Percentiles rank a stretch among this genome's conserved stretches.
Conservation (phyloP, 2,113 vertebrate genomes). For the Pterophyllum scalare region DNA sequence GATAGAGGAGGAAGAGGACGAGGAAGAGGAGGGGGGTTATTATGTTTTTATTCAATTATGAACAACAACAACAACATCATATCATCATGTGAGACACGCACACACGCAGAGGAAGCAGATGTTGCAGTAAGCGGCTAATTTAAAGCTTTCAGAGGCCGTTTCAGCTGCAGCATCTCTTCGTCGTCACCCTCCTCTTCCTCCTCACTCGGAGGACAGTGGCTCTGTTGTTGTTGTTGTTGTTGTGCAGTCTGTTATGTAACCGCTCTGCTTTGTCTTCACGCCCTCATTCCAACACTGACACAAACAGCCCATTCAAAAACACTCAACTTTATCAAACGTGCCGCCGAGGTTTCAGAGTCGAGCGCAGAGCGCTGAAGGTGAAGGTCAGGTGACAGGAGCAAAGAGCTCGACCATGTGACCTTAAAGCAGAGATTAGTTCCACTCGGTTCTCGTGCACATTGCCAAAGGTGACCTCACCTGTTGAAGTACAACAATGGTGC, state of each 20-base stretch:
- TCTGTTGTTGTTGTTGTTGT: not conserved
- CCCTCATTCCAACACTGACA: slow-evolving; percentile 1
- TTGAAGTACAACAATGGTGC: no score
- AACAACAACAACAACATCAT: slow-evolving; percentile 1
- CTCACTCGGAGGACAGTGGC: not conserved
- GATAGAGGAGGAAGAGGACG: not conserved
- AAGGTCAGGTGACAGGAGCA: not conserved
- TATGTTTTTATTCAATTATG: slow-evolving; percentile 48
- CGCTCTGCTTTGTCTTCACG: slow-evolving; percentile 8
- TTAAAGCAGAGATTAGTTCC: no score
- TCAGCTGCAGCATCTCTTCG: not conserved
- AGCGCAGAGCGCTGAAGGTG: not conserved
- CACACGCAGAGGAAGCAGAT: slow-evolving; percentile 18
- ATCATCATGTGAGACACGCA: not conserved
- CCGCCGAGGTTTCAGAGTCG: not conserved
- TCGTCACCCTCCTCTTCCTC: slow-evolving; percentile 1
- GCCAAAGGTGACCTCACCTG: no score
- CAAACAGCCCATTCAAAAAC: not conserved
- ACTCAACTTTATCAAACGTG: not conserved
- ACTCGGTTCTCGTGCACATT: no score
- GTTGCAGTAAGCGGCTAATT: slow-evolving; percentile 41
- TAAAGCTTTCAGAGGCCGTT: not conserved
- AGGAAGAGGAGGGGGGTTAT: not conserved
- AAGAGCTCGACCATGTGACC: no score
- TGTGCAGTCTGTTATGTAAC: slow-evolving; percentile 13